These are phyloP conservation scores for Epinephelus moara DNA, from an alignment of 2,113 vertebrate genomes.

Conservation along the genomic window DNA sequence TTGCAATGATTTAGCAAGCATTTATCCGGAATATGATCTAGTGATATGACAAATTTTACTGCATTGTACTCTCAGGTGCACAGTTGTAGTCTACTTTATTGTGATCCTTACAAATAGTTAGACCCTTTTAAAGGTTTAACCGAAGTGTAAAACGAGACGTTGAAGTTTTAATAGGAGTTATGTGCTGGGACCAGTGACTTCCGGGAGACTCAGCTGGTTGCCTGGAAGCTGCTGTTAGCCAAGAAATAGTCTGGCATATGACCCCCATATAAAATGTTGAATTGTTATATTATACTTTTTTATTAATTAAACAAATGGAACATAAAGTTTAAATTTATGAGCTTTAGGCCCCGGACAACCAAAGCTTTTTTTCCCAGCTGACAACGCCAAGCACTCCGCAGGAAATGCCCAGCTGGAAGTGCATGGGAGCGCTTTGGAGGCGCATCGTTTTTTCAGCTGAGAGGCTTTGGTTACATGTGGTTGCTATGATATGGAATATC, in stretches of 20 bases:
- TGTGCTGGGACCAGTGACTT: not conserved
- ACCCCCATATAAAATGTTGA: too few relatives aligned
- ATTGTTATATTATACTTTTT: not conserved
- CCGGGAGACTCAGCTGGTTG: not conserved
- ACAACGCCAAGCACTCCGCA: too few relatives aligned
- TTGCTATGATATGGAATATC: too few relatives aligned
- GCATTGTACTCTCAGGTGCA: not conserved
- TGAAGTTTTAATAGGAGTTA: not conserved
- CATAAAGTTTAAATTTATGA: too few relatives aligned
- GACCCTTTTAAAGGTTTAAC: not conserved
- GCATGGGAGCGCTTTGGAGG: too few relatives aligned
- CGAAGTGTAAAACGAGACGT: not conserved
- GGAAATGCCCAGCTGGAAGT: too few relatives aligned
- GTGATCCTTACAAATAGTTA: not conserved
- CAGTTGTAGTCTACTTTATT: not conserved
- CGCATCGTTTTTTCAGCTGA: too few relatives aligned
- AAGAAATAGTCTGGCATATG: too few relatives aligned
- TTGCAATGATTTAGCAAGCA: slow-evolving; percentile 5
- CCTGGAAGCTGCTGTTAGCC: not conserved
- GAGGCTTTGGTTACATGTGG: too few relatives aligned
- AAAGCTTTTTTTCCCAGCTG: too few relatives aligned
- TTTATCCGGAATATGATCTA: slow-evolving; percentile 11
- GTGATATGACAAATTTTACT: slow-evolving; percentile 15
- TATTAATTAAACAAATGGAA: not conserved
- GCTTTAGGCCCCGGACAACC: too few relatives aligned